These are phyloP conservation scores for Callyntrura sp. DNA, from an alignment of 2,888 invertebrate species.

Conservation along the genomic window DNA sequence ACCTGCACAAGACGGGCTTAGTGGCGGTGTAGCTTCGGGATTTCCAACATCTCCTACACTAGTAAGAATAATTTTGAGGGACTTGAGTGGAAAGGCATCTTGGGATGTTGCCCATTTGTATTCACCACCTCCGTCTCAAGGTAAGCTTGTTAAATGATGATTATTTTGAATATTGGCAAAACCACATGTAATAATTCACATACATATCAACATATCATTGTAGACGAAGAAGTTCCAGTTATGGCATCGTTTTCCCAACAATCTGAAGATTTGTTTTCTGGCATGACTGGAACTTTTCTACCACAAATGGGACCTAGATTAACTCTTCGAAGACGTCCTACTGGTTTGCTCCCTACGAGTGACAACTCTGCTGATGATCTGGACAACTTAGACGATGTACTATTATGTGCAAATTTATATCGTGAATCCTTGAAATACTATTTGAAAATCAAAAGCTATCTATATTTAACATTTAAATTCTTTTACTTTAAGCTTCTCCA, in stretches of 20 bases:
- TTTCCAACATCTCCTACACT: slow-evolving; percentile 90
- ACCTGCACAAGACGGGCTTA: slow-evolving; percentile 89
- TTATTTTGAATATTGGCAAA: too few relatives aligned
- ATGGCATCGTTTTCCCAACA: slow-evolving; percentile 76
- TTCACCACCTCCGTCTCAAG: slow-evolving; percentile 83
- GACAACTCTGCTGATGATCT: slow-evolving; percentile 94
- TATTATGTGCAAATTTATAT: too few relatives aligned
- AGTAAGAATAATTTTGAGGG: slow-evolving; percentile 94
- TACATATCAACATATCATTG: too few relatives aligned
- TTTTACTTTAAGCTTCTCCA: slow-evolving; percentile 89
- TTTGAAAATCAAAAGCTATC: too few relatives aligned
- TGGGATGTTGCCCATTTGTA: slow-evolving; percentile 98
- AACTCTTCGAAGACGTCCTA: slow-evolving; percentile 90
- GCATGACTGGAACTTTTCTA: slow-evolving; percentile 81
- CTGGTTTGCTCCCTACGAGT: slow-evolving; percentile 92
- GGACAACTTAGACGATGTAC: slow-evolving; percentile 97
- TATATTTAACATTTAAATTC: too few relatives aligned
- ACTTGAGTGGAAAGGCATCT: slow-evolving; percentile 96
- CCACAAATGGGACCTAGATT: slow-evolving; percentile 87
- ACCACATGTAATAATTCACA: too few relatives aligned
- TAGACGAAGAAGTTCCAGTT: slow-evolving; percentile 70
- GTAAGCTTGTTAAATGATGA: too few relatives aligned
- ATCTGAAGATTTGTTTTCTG: slow-evolving; percentile 79
- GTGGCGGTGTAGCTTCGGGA: slow-evolving; percentile 91
- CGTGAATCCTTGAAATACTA: too few relatives aligned